phyloP scores from a whole-genome alignment of 2,888 invertebrate species.

The Drosophila mettleri region DNA sequence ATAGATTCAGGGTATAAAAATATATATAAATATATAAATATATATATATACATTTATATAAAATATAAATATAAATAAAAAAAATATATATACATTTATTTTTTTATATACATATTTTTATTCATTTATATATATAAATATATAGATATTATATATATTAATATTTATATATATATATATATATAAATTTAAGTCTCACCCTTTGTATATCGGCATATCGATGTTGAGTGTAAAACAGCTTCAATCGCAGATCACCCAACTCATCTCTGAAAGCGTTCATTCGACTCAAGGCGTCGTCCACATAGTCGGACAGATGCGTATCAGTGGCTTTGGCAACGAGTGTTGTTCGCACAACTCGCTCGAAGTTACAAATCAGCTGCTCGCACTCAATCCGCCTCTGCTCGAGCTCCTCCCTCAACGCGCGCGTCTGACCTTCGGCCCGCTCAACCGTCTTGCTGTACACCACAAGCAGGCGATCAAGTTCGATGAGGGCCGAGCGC shows the following conservation, averaged over 20 bases:
- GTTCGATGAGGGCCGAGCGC: neutral
- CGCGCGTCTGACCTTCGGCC: rapidly evolving
- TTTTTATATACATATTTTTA: no score
- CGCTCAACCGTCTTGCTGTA: neutral
- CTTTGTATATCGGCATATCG: constrained; percentile 20
- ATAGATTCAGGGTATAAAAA: no score
- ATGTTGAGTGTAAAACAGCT: constrained; percentile 39
- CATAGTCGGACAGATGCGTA: neutral
- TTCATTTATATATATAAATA: no score
- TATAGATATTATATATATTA: no score
- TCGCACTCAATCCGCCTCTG: rapidly evolving
- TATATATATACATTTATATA: no score
- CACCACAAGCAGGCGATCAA: constrained; percentile 28
- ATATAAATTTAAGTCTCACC: constrained; percentile 23
- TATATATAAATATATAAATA: no score
- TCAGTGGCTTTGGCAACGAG: constrained; percentile 19
- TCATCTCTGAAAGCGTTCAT: constrained; percentile 40
- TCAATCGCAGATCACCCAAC: constrained; percentile 20
- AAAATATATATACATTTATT: no score
- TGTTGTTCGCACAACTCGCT: constrained; percentile 13
- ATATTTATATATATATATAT: no score
- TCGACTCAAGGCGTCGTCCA: neutral
- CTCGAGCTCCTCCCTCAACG: neutral
- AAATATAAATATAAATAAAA: no score
- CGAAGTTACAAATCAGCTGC: neutral